Evolutionary conservation across 2,888 invertebrate species (phyloP).

Genomic region (Prosapia bicincta): DNA sequence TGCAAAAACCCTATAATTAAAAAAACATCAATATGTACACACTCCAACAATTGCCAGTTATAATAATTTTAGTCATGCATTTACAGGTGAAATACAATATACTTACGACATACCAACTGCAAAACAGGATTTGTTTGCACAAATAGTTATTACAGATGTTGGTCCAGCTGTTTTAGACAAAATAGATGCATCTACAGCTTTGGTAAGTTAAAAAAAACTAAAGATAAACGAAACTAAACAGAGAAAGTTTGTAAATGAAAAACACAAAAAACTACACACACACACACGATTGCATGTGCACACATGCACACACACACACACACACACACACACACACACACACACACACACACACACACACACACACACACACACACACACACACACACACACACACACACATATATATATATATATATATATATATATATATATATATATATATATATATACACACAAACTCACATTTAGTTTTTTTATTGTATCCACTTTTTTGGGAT

Average conservation of each 20-base stretch:
- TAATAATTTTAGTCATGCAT: no score
- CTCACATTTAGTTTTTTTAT: no score
- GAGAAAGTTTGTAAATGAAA: neutral
- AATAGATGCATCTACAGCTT: conserved; percentile 61
- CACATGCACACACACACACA: neutral
- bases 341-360: neutral
- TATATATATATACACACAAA: no score
- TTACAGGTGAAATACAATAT: conserved; percentile 61
- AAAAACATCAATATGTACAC: no score
- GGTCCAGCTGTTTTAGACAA: conserved; percentile 55
- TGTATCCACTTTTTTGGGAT: no score
- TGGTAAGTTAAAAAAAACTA: no score
- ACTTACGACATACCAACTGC: conserved; percentile 46
- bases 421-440: neutral
- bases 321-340: neutral
- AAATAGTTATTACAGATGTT: conserved; percentile 53
- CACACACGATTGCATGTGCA: no score
- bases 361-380: neutral
- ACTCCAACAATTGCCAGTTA: no score
- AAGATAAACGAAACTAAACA: no score
- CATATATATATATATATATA: neutral
- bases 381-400: neutral
- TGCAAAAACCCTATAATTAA: no score
- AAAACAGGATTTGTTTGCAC: conserved; percentile 46
- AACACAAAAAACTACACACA: neutral